These are phyloP conservation scores for Drosophila auraria DNA, from an alignment of 1,140 invertebrate genomes.

Conservation along the genomic window DNA sequence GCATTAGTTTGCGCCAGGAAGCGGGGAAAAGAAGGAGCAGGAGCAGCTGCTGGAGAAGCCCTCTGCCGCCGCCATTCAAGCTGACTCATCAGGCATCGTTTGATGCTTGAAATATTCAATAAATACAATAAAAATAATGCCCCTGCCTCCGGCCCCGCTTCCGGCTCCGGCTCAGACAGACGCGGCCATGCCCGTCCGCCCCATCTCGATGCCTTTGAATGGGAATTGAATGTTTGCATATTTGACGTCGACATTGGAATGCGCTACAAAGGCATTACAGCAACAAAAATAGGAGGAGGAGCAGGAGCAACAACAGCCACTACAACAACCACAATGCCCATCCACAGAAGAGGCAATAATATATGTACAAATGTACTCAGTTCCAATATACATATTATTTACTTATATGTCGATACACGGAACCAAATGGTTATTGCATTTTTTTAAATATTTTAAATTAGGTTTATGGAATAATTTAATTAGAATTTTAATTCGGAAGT, in stretches of 20 bases:
- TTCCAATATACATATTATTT: conserved; percentile 6
- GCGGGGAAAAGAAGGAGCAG: not conserved
- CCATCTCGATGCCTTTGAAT: conserved; percentile 32
- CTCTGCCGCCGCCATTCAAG: conserved; percentile 11
- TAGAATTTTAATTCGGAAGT: too few species aligned
- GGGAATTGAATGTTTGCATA: conserved; percentile 78
- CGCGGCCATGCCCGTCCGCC: not conserved
- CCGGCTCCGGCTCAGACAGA: conserved; percentile 9
- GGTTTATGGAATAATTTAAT: not conserved
- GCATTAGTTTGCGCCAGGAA: conserved; percentile 32
- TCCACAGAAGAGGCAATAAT: conserved; percentile 17
- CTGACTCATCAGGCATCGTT: conserved; percentile 70
- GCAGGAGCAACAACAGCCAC: conserved; percentile 27
- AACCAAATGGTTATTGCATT: not conserved
- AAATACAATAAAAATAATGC: conserved; percentile 73
- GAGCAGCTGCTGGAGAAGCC: not conserved
- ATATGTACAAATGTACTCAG: conserved; percentile 3
- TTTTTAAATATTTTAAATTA: not conserved
- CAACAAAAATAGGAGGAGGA: not conserved
- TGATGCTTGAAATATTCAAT: conserved; percentile 79
- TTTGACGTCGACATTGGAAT: conserved; percentile 71
- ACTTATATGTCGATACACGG: conserved; percentile 10
- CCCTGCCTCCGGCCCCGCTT: conserved; percentile 25
- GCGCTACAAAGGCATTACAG: conserved; percentile 56
- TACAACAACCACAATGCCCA: conserved; percentile 12